Evolutionary conservation across 2,888 invertebrate species (phyloP), one percentile per base, ranked within the genome.

Genomic region (Stictocephala bisonia): DNA sequence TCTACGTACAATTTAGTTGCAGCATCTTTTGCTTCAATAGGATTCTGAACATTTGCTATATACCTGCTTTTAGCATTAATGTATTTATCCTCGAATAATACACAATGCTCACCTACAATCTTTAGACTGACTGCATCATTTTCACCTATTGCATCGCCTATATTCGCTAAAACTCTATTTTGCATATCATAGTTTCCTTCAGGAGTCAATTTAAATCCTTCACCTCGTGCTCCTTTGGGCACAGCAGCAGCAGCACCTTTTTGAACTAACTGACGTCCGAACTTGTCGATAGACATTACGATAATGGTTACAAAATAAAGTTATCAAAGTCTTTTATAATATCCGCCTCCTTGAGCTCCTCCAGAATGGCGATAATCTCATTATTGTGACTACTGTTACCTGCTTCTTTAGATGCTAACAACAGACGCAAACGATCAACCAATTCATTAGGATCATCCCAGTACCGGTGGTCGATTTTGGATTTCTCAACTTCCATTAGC

Each of bases 331-430:
- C 44, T 41, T 15, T 15, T 26, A 58, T 58, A 3, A 58, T 31
- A 15, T 41, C 64, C 18, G 22, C 41, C 41, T 64, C 64, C 18
- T 41, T 9, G 20, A 64, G 22, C 18, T 64, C 64, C 41, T 64
- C 64, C 9, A 64, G 35, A 24, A 41, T 64, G 9, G 64, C 35
- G n/a, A 64, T 22, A 15, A 64, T 64, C 41, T 64, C 64, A 20
- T 41, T 35, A 40, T 40, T 41, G 24, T 40, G 11, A 40, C 64
- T 41, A 40, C 22, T 64, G 20, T 64, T 24, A 24, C 64, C 64
- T 4, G 64, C 64, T 3, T 29, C 7, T 35, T 40, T 29, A 20
- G 64, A 64, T 18, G 64, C 64, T 20, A 41, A 22, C 18, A 40
- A 20, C n/a, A 22, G 13, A 13, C 40, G 22, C 20, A 64, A 40